Evolutionary conservation across 2,113 vertebrate species (phyloP), one percentile per base, ranked within the genome.

Genomic region (Emydocephalus ijimae): DNA sequence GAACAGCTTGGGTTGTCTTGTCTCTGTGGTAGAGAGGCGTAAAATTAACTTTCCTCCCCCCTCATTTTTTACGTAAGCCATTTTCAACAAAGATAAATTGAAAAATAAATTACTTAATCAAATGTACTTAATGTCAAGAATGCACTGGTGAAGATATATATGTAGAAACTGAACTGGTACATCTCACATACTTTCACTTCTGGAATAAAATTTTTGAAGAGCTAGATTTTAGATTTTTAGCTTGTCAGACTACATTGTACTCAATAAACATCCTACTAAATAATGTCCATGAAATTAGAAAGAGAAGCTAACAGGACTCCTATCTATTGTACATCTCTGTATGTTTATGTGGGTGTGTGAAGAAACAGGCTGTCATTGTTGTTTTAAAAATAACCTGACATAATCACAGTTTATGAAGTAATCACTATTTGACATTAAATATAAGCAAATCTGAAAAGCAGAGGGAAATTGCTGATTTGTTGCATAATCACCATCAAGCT

Each of bases 401-500:
- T 8, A 43, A 55, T 93, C 39, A 64, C 89, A 43, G 87, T 93
- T 93, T 93, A 93, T 93, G 87, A 93, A 18, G 23, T 21, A 87
- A 87, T 48, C 59, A 64, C 12, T 93, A 23, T 18, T n/a, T 54
- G 94, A 54, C 21, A 74, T 50, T 61, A 89, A 91, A 94, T 92
- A 92, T 88, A 95, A 90, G 43, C 57, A 15, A 92, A 87, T 59
- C 64, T 69, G 86, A 88, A 92, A 92, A 81, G 90, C 86, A 29
- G 87, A 91, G 57, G 9, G 5, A 92, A 85, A 59, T 96, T 74
- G 87, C 64, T 26, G 7, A 45, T 11, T 89, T 87, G 50, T 94
- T 24, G 24, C 39, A 29, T 21, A 89, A 93, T 93, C 93, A 94
- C 93, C 91, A 6, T 24, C 5, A 54, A 93, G 43, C 89, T 95